Evolutionary conservation across 92 coral and sea anemone species (phyloP), one percentile per base, ranked within the genome.

Genomic region (Siderastrea siderea): DNA sequence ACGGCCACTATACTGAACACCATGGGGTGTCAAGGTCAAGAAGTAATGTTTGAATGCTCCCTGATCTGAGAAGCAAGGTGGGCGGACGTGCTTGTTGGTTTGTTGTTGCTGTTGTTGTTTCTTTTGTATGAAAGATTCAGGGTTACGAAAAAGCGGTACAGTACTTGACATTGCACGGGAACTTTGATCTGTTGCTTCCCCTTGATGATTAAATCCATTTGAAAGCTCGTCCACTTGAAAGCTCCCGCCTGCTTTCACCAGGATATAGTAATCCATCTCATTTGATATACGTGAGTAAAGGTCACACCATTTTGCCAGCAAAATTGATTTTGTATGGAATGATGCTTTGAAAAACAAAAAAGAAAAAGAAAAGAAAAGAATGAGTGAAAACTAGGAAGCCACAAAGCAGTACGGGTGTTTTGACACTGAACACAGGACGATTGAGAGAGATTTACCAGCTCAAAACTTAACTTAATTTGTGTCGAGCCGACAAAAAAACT

Each of bases 181-280:
- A 13, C 17, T 14, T 19, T 61, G 17, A 61, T 77, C 81, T 45
- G 17, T 48, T 50, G 71, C 45, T 78, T 47, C 48, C 19, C 9
- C 26, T 81, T 14, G 3, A 64, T 71, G 38, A 78, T 46, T 6
- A 49, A 78, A 47, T 43, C 85, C 38, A 79, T 79, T 79, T 26
- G 75, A 81, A 16, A 48, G 67, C 55, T 68, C 52, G 43, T 77
- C 76, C 65, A 55, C 86, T 70, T 82, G 75, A 82, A 45, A 57
- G 64, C 68, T 46, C 52, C 78, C 86, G 77, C 86, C 77, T 16
- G 55, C 86, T 82, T 82, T 82, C 86, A 47, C 71, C 68, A 82
- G 44, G 47, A 70, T 67, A 54, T 19, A 19, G 57, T 70, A 82
- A 82, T 82, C 77, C 55, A 3, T 82, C 17, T 62, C 78, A 5